Base-by-base conservation (phyloP, 2,888 invertebrate species). In the Hypselothyrea guttata region DNA sequence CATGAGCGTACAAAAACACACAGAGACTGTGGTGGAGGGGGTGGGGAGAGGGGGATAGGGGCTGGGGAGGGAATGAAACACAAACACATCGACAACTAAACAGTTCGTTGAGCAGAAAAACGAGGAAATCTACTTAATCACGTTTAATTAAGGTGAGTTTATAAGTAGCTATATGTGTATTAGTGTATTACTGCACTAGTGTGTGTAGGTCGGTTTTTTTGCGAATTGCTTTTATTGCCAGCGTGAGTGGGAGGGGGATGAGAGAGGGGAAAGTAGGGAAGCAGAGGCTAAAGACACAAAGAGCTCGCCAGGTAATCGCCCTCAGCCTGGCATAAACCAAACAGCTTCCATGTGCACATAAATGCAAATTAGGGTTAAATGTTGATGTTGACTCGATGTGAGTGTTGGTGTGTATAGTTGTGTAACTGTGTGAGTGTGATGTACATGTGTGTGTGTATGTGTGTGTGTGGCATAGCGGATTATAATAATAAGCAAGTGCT, bases 111-210 rank as follows among this genome's bases (percentile, higher is more conserved):
- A 75, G 79, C 78, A 82, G 73, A 81, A 82, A 84, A 76, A 79
- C 70, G 85, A 75, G 85, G 76, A 84, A 82, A 82, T 82, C 82
- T 79, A 83, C 83, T 83, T 83, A 83, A 83, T 83, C 85, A 83
- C 85, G 71, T 84, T 85, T 86, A 86, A 87, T 87, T 86, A 76
- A 86, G 86, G 86, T 86, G 77, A 83, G 84, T 79, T 79, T 71
- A 79, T 83, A 71, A 77, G 78, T 73, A 83, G 75, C 44, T 55
- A 40, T 56, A 45, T 56, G 30, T 59, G 51, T 57, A 55, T 61
- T 68, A 61, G 67, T 61, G 30, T 41, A n/a, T 9, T 9, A 13
- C 9, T 18, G 15, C 12, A 56, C 35, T 49, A 9, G n/a, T 55
- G 44, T 57, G 12, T 68, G 57, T 72, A 45, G 63, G 57, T 54